Percentiles rank a stretch among this genome's conserved stretches.
These are phyloP conservation scores for Sabatieria punctata DNA, from an alignment of 2,888 invertebrate species.

Conservation along the genomic window DNA sequence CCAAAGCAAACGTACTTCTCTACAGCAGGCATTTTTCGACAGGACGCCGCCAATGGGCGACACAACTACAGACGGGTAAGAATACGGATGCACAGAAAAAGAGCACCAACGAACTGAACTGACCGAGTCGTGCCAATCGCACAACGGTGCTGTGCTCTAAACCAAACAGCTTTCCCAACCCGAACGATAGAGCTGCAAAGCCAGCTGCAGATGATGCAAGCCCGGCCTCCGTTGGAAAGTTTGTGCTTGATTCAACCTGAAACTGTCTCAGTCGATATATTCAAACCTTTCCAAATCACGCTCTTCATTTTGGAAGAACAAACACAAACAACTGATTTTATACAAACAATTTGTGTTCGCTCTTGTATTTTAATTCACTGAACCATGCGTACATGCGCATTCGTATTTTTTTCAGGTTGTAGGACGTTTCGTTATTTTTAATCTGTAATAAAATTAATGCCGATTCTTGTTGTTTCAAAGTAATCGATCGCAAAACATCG, in stretches of 20 bases:
- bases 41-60: neutral
- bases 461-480: no score
- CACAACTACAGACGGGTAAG: neutral
- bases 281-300: constrained; percentile 13
- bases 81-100: neutral
- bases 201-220: constrained; percentile 96
- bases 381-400: no score
- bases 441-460: no score
- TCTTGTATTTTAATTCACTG: neutral
- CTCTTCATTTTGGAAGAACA: neutral
- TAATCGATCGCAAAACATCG: no score
- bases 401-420: no score
- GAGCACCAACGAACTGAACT: neutral
- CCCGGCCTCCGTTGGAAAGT: constrained; percentile 96
- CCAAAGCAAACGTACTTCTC: neutral
- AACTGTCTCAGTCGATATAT: no score
- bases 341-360: neutral
- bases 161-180: constrained; percentile 19
- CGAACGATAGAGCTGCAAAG: constrained; percentile 47
- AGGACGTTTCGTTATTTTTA: no score
- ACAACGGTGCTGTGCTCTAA: constrained; percentile 24
- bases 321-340: neutral
- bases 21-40: neutral
- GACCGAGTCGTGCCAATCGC: constrained; percentile 19
- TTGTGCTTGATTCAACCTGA: constrained; percentile 48